Base-by-base conservation (phyloP, 2,888 invertebrate species). In the Lasius fuliginosus region DNA sequence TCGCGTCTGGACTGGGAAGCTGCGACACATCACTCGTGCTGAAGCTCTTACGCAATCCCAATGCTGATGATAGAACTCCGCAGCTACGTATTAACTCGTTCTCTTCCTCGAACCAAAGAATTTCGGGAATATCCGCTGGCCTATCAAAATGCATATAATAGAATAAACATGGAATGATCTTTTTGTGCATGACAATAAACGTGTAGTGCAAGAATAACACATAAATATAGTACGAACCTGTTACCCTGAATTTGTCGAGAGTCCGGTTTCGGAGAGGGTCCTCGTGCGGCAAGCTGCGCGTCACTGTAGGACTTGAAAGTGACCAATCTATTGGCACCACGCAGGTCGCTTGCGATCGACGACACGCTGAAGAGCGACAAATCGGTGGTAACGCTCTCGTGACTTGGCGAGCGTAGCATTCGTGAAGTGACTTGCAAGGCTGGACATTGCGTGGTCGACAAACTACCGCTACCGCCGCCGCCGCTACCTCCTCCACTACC, bases 381-480 rank as follows among this genome's bases (percentile, higher is more conserved):
- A 94, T 98, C 98, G 0, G 98, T 98, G 18, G 97, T 97, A 90
- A 98, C 97, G 27, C 97, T 97, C 95, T 98, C 98, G 95, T 97
- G 98, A 27, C 97, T 98, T 6, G 98, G 98, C 1, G 98, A 98
- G 75, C 98, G 96, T 86, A 97, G 94, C 95, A 97, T 96, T 85
- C 97, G 96, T 92, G 96, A 96, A 89, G 96, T 93, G 69, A 96
- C 96, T 89, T 95, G 95, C 87, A 96, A 92, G 18, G 95, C 95
- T 12, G 96, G 95, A 64, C 95, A 95, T 89, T 96, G 96, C 36
- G 92, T 90, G 60, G 90, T 87, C 23, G 92, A 89, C 40, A 85
- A 64, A 68, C 18, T 33, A 33, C 36, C 40, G 3, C 42, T 84
- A 53, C 83, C 53, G 6, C 76, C 86, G 30, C 84, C 84, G 36